Evolutionary conservation across 1,140 invertebrate species (phyloP), one percentile per base, ranked within the genome.

Genomic region (Papilio aristodemus): DNA sequence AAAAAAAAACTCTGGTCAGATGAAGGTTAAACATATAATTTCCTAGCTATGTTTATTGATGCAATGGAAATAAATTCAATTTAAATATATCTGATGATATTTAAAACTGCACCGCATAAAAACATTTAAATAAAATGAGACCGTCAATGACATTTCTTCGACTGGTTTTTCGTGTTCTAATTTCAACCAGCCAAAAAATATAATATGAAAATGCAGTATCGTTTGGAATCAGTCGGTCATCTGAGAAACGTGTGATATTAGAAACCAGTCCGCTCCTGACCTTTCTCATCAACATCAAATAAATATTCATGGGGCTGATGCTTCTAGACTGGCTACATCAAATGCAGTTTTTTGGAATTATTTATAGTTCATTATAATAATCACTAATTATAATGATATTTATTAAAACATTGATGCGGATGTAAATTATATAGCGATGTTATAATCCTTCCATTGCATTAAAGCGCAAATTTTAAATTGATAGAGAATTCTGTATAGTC

Each of bases 221-320:
- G 17, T 43, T 22, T 38, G 8, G 60, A 41, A 37, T 14, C 5
- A 38, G 11, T 25, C 10, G 62, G 6, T n/a, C 32, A 37, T 60
- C 9, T 62, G 22, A 3, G 0, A 13, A 43, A 17, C 41, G 17
- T 36, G 41, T 66, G 63, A 22, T 66, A 43, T 66, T 50, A 66
- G 63, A 46, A 66, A 66, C 63, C 63, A 66, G 63, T 66, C 25
- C 14, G 14, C 39, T n/a, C 27, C 63, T 66, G 63, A 66, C 63
- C 63, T 66, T 66, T 66, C 41, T 46, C 25, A 46, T 17, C 43
- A 25, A n/a, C 41, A 66, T 66, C 43, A 66, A 17, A 66, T 66
- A 66, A 50, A 66, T 66, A 66, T 66, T 66, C 63, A 66, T 66
- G n/a, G 63, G 27, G 19, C 39, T 46, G 39, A 66, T 25, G 25